Percentiles rank a stretch among this genome's conserved stretches.
Conservation (phyloP, 30 jellyfish, hydroid and myxozoan genomes). For the Aurelia sp. region DNA sequence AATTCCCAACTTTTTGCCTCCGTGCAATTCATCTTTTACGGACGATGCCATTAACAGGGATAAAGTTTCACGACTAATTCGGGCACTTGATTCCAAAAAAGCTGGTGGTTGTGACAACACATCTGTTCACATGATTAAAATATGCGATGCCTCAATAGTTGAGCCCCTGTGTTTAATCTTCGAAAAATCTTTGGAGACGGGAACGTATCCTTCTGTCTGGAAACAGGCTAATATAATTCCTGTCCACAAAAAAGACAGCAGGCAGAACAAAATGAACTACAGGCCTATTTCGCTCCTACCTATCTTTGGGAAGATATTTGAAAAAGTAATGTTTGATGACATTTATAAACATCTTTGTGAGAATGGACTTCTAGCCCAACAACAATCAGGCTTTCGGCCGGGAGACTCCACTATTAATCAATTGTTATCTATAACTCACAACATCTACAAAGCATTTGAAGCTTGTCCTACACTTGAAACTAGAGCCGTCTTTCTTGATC, state of each 20-base stretch:
- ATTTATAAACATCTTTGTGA: constrained; percentile 36
- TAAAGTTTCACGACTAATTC: constrained; percentile 18
- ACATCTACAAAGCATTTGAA: no score
- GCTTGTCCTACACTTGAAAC: no score
- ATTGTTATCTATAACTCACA: no score
- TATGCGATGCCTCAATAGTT: constrained; percentile 6
- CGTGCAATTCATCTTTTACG: constrained; percentile 7
- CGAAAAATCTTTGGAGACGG: constrained; percentile 25
- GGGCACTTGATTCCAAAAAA: constrained; percentile 44
- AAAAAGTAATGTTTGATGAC: constrained; percentile 37
- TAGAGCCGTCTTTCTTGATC: no score
- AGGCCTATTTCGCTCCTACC: constrained; percentile 16
- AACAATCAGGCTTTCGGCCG: no score
- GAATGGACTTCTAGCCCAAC: constrained; percentile 2
- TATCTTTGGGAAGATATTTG: constrained; percentile 46
- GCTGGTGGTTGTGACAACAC: constrained; percentile 66
- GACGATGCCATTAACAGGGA: constrained; percentile 16
- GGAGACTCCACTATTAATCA: no score
- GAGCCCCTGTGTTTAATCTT: constrained; percentile 42
- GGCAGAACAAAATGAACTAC: constrained; percentile 9
- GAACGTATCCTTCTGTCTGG: constrained; percentile 45
- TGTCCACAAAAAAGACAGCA: constrained; percentile 62
- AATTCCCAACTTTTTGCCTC: constrained; percentile 13
- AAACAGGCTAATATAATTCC: constrained; percentile 60
- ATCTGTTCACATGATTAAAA: constrained; percentile 58